Conservation (phyloP, 1,140 invertebrate species). For the Bicyclus anynana region DNA sequence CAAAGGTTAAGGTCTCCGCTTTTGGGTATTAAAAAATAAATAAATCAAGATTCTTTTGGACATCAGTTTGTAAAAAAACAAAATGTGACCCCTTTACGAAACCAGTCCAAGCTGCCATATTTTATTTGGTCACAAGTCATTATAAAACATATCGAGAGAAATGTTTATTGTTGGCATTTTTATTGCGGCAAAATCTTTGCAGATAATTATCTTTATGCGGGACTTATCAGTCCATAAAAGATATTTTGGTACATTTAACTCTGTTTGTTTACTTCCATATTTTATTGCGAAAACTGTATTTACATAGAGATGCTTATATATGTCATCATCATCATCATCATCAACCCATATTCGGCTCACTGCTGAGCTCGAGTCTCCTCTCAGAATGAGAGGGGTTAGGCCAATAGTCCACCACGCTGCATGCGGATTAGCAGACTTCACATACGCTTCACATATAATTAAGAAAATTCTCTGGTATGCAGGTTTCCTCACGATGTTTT, state of each 20-base stretch:
- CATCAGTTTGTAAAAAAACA: neutral
- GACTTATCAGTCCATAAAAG: conserved; percentile 4
- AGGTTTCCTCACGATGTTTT: too few species aligned
- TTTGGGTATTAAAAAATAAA: neutral
- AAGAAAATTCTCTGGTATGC: too few species aligned
- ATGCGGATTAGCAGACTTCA: too few species aligned
- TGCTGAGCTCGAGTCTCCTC: too few species aligned
- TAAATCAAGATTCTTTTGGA: neutral
- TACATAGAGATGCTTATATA: too few species aligned
- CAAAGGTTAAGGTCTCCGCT: neutral
- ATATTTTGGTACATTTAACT: conserved; percentile 2
- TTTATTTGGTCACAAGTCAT: conserved; percentile 7
- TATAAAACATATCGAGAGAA: conserved; percentile 17
- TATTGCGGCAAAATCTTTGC: conserved; percentile 11
- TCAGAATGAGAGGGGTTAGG: too few species aligned
- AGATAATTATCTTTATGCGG: conserved; percentile 12
- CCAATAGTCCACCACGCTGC: too few species aligned
- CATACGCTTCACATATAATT: too few species aligned
- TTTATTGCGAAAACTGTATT: neutral
- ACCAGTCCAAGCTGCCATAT: conserved; percentile 7
- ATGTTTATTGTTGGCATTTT: conserved; percentile 15
- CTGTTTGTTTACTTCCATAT: neutral
- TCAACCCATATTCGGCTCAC: too few species aligned
- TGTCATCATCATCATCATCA: too few species aligned
- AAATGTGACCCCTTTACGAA: conserved; percentile 10